Evolutionary conservation across 2,888 invertebrate species (phyloP).

Genomic region (Eledona agricola): DNA sequence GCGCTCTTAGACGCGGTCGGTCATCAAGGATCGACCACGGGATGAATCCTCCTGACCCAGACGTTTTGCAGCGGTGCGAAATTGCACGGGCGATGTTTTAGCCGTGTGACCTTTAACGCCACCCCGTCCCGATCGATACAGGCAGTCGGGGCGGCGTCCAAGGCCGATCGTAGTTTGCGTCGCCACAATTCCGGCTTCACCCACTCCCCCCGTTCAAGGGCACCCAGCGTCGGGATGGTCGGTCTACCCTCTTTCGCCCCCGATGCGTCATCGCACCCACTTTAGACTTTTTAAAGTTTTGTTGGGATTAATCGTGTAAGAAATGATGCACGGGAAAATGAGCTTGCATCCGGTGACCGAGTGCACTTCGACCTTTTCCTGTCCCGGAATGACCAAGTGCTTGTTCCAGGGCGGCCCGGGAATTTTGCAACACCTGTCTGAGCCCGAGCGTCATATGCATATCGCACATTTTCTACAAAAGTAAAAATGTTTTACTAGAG

Average conservation of each 20-base stretch:
- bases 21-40: slow-evolving; percentile 13
- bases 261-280: slow-evolving; percentile 32
- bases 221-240: slow-evolving; percentile 39
- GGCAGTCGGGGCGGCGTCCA: slow-evolving; percentile 46
- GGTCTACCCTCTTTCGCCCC: slow-evolving; percentile 21
- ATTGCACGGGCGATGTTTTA: slow-evolving; percentile 31
- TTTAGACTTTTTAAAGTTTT: background rate
- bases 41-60: slow-evolving; percentile 31
- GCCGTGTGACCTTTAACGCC: slow-evolving; percentile 39
- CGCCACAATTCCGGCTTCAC: slow-evolving; percentile 42
- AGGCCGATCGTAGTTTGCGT: slow-evolving; percentile 45
- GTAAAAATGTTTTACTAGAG: too few species aligned
- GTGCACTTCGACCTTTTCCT: slow-evolving; percentile 41
- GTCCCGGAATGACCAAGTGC: too few species aligned
- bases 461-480: too few species aligned
- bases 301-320: background rate
- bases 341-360: slow-evolving; percentile 39
- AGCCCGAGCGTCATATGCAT: too few species aligned
- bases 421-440: too few species aligned
- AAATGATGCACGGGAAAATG: slow-evolving; percentile 19
- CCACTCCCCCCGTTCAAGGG: slow-evolving; percentile 45
- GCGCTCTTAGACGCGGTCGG: background rate
- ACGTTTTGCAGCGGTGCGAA: slow-evolving; percentile 13
- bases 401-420: too few species aligned
- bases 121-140: slow-evolving; percentile 40